Percentiles rank a stretch among this genome's conserved stretches.
phyloP scores from a whole-genome alignment of 2,113 vertebrate genomes.

The Trematocara variabile region DNA sequence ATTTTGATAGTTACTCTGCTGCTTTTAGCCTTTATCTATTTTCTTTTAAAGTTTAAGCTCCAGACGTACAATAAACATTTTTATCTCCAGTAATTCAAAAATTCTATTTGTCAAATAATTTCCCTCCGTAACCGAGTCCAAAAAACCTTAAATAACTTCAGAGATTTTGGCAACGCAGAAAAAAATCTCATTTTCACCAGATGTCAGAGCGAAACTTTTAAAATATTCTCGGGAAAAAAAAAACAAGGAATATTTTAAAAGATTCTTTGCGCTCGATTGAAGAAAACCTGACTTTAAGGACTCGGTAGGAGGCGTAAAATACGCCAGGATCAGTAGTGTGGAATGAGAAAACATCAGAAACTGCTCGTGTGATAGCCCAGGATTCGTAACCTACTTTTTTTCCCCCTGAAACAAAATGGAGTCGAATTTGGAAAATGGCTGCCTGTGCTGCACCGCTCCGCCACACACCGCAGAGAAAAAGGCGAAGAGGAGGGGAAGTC shows the following conservation, averaged over 20 bases:
- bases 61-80: background rate
- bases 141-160: background rate
- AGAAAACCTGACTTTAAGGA: background rate
- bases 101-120: background rate
- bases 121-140: background rate
- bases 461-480: background rate
- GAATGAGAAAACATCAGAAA: slow-evolving; percentile 14
- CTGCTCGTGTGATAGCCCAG: slow-evolving; percentile 5
- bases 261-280: background rate
- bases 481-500: background rate
- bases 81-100: background rate
- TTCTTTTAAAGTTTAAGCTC: background rate
- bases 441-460: slow-evolving; percentile 15
- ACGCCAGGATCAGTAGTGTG: background rate
- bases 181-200: background rate
- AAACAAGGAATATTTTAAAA: background rate
- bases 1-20: background rate
- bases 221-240: background rate
- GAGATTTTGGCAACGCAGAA: background rate
- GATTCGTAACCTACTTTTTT: slow-evolving; percentile 53
- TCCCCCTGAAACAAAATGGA: slow-evolving; percentile 69
- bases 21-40: background rate
- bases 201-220: background rate
- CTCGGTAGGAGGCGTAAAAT: background rate
- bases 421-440: slow-evolving; percentile 72